A percentile compares a stretch with the other conserved stretches of the same genome.
Evolutionary conservation across 1,140 invertebrate genomes (phyloP).

Genomic region (Drosophila setifemur): DNA sequence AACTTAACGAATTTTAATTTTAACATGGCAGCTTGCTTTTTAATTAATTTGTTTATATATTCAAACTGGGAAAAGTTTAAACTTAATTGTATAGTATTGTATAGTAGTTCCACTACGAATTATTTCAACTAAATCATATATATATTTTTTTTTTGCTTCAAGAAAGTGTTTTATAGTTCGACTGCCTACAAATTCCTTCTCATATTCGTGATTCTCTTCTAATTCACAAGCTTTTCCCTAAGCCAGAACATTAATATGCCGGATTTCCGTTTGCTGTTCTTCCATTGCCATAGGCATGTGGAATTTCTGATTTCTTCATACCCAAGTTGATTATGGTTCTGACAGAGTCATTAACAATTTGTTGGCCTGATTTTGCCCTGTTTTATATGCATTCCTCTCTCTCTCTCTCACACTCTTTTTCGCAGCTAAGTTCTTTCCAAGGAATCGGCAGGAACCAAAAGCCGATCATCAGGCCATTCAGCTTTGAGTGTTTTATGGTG

Average conservation of each 20-base stretch:
- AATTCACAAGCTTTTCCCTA: not conserved
- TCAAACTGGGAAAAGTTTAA: too few relatives aligned
- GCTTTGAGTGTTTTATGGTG: slow-evolving; percentile 47
- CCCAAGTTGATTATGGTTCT: slow-evolving; percentile 42
- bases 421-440: slow-evolving; percentile 10
- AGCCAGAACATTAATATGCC: slow-evolving; percentile 16
- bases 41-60: too few relatives aligned
- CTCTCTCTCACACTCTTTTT: slow-evolving; percentile 4
- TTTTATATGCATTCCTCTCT: slow-evolving; percentile 34
- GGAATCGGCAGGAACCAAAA: slow-evolving; percentile 13
- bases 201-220: too few relatives aligned
- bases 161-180: too few relatives aligned
- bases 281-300: slow-evolving; percentile 3
- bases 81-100: too few relatives aligned
- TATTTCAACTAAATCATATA: too few relatives aligned
- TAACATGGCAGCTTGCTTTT: too few relatives aligned
- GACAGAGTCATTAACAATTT: slow-evolving; percentile 58
- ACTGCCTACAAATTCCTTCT: too few relatives aligned
- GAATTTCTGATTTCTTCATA: slow-evolving; percentile 40
- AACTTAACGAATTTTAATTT: too few relatives aligned
- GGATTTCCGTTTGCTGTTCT: slow-evolving; percentile 3
- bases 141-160: too few relatives aligned
- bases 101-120: too few relatives aligned
- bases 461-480: slow-evolving; percentile 32
- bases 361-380: slow-evolving; percentile 35